Evolutionary conservation across 2,888 invertebrate genomes (phyloP).

Genomic region (Chrysomela aeneicollis): DNA sequence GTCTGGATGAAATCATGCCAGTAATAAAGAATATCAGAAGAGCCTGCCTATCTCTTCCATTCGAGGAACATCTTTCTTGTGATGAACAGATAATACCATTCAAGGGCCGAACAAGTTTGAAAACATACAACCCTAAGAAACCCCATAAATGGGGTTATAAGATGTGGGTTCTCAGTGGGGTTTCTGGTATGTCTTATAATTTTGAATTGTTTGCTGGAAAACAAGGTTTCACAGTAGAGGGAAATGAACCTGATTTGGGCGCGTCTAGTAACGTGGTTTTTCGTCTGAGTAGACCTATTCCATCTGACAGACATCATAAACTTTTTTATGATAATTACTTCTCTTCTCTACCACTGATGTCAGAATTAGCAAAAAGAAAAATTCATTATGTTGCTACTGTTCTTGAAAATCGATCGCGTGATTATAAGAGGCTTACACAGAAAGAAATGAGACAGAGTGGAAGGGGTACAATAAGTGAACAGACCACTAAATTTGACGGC

Average conservation of each 20-base stretch:
- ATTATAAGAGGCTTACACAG: not conserved
- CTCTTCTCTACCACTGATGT: slow-evolving; percentile 13
- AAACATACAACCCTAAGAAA: slow-evolving; percentile 2
- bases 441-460: slow-evolving; percentile 1
- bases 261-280: not conserved
- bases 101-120: not conserved
- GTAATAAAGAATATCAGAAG: slow-evolving; percentile 26
- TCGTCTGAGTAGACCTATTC: not conserved
- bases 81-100: slow-evolving; percentile 25
- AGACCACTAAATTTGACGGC: slow-evolving; percentile 7
- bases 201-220: slow-evolving; percentile 43
- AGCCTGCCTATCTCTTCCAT: too few species aligned
- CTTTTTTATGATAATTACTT: slow-evolving; percentile 44
- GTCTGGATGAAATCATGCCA: slow-evolving; percentile 25
- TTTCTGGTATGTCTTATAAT: slow-evolving; percentile 42
- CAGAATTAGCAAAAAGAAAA: slow-evolving; percentile 11
- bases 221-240: not conserved
- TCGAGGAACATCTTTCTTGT: too few species aligned
- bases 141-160: not conserved
- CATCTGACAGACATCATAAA: slow-evolving; percentile 36
- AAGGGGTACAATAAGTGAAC: slow-evolving; percentile 5
- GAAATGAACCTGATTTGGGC: not conserved
- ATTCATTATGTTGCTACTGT: slow-evolving; percentile 11
- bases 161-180: slow-evolving; percentile 4
- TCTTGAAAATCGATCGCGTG: not conserved